Percentiles rank a stretch among this genome's conserved stretches.
Conservation (phyloP, 2,113 vertebrate species). For the Thalassarche chlororhynchos region DNA sequence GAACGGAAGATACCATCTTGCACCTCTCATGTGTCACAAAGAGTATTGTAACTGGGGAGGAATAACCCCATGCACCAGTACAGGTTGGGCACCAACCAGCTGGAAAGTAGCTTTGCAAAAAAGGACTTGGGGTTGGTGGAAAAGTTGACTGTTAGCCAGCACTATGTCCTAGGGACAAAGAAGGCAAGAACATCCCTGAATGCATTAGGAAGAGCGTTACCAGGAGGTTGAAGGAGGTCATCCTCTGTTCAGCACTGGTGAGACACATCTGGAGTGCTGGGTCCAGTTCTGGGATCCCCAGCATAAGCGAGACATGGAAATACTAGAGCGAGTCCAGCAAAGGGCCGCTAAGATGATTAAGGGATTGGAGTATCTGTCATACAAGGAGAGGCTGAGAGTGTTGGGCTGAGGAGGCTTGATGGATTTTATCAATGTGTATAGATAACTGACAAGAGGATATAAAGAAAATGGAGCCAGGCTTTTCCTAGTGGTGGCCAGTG, state of each 20-base stretch:
- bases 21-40: neutral
- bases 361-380: neutral
- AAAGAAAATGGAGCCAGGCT: neutral
- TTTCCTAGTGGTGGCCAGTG: neutral
- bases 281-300: neutral
- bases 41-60: neutral
- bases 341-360: neutral
- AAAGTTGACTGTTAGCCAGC: neutral
- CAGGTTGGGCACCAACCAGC: neutral
- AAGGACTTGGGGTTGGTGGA: neutral
- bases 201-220: neutral
- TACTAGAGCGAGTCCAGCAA: neutral
- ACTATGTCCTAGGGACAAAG: neutral
- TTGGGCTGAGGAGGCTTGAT: neutral
- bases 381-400: neutral
- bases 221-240: neutral
- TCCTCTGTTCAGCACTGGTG: neutral
- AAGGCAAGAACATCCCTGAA: neutral
- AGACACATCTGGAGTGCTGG: neutral
- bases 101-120: neutral
- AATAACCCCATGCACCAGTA: neutral
- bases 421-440: neutral
- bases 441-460: neutral
- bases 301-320: neutral
- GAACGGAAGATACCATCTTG: neutral